A percentile compares a stretch with the other conserved stretches of the same genome.
Conservation (phyloP, 1,140 invertebrate genomes). For the Aphaenogaster ashmeadi region DNA sequence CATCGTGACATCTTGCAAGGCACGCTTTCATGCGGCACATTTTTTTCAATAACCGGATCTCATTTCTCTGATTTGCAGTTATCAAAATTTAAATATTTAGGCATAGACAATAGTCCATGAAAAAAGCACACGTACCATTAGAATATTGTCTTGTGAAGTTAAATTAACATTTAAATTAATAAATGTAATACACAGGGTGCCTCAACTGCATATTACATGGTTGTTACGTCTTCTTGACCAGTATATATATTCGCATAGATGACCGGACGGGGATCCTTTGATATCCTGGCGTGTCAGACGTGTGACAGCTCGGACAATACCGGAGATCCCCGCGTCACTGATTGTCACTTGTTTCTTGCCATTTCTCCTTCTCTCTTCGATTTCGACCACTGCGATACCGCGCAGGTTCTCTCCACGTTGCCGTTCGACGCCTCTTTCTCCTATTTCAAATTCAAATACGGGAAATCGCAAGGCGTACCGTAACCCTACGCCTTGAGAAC, state of each 20-base stretch:
- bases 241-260: conserved; percentile 76
- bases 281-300: conserved; percentile 72
- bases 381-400: conserved; percentile 34
- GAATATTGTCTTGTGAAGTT: neutral
- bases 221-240: conserved; percentile 72
- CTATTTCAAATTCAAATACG: conserved; percentile 81
- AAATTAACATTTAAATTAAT: neutral
- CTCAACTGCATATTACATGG: neutral
- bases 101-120: neutral
- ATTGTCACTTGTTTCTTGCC: conserved; percentile 86
- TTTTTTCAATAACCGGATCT: neutral
- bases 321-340: conserved; percentile 79
- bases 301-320: conserved; percentile 82
- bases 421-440: conserved; percentile 64
- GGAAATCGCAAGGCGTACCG: conserved; percentile 76
- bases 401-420: conserved; percentile 26
- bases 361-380: conserved; percentile 68
- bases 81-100: neutral
- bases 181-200: conserved; percentile 45
- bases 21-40: neutral
- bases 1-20: neutral
- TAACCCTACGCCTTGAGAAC: conserved; percentile 87
- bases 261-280: conserved; percentile 73
- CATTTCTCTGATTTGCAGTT: neutral
- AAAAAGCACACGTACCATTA: neutral